Percentiles rank a stretch among this genome's conserved stretches.
phyloP scores from a whole-genome alignment of 2,797 vertebrate genomes.

The Triplophysa yarkandensis region DNA sequence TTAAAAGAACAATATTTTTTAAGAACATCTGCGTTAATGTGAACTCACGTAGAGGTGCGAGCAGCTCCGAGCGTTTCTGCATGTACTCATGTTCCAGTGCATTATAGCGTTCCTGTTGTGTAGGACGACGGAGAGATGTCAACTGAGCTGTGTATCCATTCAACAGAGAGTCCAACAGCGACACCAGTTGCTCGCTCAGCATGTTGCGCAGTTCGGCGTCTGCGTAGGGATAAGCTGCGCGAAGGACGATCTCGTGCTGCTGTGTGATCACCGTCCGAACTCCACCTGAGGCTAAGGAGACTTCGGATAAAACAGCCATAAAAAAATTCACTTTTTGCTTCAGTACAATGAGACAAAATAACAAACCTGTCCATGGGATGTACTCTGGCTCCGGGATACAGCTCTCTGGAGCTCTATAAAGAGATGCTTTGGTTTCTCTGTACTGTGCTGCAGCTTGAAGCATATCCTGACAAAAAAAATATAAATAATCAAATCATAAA shows the following conservation, averaged over 20 bases:
- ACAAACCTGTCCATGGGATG: conserved; percentile 91
- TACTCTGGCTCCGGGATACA: conserved; percentile 83
- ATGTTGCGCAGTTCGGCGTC: conserved; percentile 83
- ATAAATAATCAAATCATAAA: neutral
- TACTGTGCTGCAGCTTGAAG: conserved; percentile 88
- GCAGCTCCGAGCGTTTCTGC: conserved; percentile 84
- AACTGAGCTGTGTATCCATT: conserved; percentile 89
- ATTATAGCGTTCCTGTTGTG: conserved; percentile 83
- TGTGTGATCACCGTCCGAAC: conserved; percentile 77
- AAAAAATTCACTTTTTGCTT: too few species aligned
- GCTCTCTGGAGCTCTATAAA: conserved; percentile 82
- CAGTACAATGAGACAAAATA: neutral
- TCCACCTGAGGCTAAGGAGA: conserved; percentile 76
- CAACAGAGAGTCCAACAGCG: conserved; percentile 85
- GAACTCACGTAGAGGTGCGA: conserved; percentile 86
- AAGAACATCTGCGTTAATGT: too few species aligned
- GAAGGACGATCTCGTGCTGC: conserved; percentile 86
- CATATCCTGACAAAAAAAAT: conserved; percentile 80
- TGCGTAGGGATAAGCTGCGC: conserved; percentile 84
- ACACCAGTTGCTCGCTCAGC: conserved; percentile 89
- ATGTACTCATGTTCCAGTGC: conserved; percentile 88
- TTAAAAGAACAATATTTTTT: too few species aligned
- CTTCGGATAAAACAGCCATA: neutral
- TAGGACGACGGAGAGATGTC: conserved; percentile 80
- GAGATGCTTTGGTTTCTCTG: conserved; percentile 82